Evolutionary conservation across 2,888 invertebrate genomes (phyloP), one percentile per base, ranked within the genome.

Genomic region (Hirtodrosophila duncani): DNA sequence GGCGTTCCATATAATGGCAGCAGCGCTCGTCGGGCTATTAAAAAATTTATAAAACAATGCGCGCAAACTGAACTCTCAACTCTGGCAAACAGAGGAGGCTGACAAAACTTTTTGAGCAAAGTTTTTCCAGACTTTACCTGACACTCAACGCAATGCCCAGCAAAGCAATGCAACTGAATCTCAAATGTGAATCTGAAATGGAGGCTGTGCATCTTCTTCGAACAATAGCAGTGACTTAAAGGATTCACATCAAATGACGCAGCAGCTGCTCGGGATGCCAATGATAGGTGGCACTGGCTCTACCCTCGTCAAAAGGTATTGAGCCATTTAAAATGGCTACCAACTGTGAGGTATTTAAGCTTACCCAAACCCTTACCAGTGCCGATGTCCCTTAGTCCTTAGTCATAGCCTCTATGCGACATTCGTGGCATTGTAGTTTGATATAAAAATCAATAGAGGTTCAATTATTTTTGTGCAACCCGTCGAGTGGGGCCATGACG

Each of bases 231-330:
- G 5, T 4, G 5, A 24, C 50, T 56, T 56, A 50, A 50, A 18
- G 50, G 50, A 50, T 56, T 44, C 36, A 56, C 34, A 39, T 56
- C 55, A 56, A 57, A 29, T 21, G 10, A 41, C 21, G 1, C 9
- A 7, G 26, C 3, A 11, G 33, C 13, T 4, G 11, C 6, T 4
- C 14, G 30, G 14, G 21, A 30, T 24, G 21, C 36, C 36, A 24
- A 24, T 33, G 31, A 36, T 38, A 7, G 24, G 3, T 23, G 29
- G 2, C 9, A 31, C 31, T 14, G 14, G 8, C n/a, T 13, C 8
- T 37, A 57, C 58, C 58, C 58, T 44, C 46, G 46, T 58, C 58
- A 58, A 53, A 58, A 34, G 53, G 58, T 39, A 58, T 55, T 59
- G 59, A 55, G 41, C 33, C 46, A 50, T 59, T 59, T 56, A 45